Conservation (phyloP, 1,140 invertebrate species). For the Zaprionus davidi region DNA sequence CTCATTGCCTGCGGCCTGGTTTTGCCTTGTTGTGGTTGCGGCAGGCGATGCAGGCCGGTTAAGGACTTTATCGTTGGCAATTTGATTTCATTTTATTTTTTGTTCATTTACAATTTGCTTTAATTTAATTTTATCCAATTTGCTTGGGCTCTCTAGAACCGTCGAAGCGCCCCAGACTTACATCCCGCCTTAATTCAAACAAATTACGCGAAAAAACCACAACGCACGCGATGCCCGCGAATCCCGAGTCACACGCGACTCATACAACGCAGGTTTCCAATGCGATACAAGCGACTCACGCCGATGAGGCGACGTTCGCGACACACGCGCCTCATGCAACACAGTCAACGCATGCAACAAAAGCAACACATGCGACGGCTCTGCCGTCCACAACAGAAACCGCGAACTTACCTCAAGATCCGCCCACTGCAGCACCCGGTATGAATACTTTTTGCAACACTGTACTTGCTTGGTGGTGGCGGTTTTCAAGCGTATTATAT, state of each 20-base stretch:
- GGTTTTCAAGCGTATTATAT: neutral
- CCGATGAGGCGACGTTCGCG: too few species aligned
- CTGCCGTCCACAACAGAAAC: conserved; percentile 12
- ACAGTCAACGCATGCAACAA: neutral
- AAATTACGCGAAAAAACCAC: neutral
- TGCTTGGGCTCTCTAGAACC: neutral
- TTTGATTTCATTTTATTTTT: conserved; percentile 31
- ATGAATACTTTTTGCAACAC: conserved; percentile 35
- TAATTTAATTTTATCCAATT: conserved; percentile 10
- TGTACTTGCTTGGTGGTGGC: conserved; percentile 1
- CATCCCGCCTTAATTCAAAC: neutral
- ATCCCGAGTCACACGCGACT: neutral
- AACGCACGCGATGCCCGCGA: neutral
- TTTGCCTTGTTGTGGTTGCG: conserved; percentile 89
- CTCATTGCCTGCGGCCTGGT: conserved; percentile 72
- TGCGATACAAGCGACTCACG: neutral
- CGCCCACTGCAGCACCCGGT: conserved; percentile 51
- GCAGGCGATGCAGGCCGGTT: conserved; percentile 69
- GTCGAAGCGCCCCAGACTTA: neutral
- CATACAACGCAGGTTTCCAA: neutral
- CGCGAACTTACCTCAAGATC: conserved; percentile 51
- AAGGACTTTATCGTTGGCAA: conserved; percentile 24
- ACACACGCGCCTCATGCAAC: neutral
- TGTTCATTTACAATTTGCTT: conserved; percentile 28
- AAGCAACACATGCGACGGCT: neutral